Conservation (phyloP, 2,797 vertebrate genomes). For the Coregonus sp. region DNA sequence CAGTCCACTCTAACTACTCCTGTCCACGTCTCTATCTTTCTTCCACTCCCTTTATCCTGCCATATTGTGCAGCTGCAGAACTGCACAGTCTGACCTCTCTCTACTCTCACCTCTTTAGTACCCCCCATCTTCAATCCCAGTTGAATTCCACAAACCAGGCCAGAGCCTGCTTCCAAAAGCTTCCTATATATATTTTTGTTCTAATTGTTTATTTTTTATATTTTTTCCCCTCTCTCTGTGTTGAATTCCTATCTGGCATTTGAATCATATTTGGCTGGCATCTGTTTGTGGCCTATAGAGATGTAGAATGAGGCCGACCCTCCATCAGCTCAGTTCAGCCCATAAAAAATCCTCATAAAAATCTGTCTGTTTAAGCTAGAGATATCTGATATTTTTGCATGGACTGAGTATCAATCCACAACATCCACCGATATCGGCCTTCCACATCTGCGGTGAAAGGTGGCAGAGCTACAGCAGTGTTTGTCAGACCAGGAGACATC, state of each 20-base stretch:
- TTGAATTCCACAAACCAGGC: conserved; percentile 81
- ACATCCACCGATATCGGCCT: too few species aligned
- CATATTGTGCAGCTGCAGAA: too few species aligned
- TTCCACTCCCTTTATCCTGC: not conserved
- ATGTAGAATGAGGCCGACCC: conserved; percentile 41
- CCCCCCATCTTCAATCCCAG: conserved; percentile 75
- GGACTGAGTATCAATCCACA: too few species aligned
- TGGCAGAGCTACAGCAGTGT: too few species aligned
- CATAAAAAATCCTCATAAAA: not conserved
- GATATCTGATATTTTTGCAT: too few species aligned
- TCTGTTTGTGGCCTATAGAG: conserved; percentile 77
- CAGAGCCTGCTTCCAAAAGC: conserved; percentile 77
- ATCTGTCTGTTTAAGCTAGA: too few species aligned
- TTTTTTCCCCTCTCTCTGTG: too few species aligned
- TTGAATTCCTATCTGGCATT: conserved; percentile 68
- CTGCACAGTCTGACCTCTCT: too few species aligned
- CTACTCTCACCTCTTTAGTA: not conserved
- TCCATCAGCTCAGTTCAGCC: conserved; percentile 24
- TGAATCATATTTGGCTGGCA: too few species aligned
- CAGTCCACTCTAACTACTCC: not conserved
- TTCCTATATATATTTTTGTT: conserved; percentile 74
- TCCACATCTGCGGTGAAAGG: too few species aligned
- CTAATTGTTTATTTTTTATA: conserved; percentile 21
- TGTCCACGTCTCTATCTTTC: not conserved
- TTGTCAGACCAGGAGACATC: too few species aligned